These are phyloP conservation scores for Aporophyla lueneburgensis DNA, from an alignment of 2,888 invertebrate genomes.

Conservation along the genomic window DNA sequence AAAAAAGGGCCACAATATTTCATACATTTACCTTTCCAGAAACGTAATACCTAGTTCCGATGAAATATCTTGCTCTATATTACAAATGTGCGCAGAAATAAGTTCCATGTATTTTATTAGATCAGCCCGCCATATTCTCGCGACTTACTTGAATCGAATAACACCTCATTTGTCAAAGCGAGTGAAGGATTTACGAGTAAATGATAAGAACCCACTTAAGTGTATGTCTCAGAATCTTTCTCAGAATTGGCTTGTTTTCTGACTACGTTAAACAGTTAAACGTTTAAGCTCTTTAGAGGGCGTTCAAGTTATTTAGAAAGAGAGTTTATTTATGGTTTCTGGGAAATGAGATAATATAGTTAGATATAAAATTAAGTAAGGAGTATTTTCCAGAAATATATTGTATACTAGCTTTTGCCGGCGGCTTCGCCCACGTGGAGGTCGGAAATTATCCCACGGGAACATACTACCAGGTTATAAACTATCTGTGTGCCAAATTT, in stretches of 20 bases:
- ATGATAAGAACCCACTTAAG: constrained; percentile 56
- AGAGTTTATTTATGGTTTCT: background rate
- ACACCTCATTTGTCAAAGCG: constrained; percentile 57
- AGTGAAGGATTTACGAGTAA: constrained; percentile 57
- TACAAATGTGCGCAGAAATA: constrained; percentile 35
- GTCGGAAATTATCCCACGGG: too few species aligned
- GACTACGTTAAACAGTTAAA: constrained; percentile 13
- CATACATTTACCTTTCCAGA: constrained; percentile 5
- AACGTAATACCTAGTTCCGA: constrained; percentile 4
- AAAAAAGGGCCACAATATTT: background rate
- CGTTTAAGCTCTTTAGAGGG: constrained; percentile 19
- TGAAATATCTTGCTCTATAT: constrained; percentile 31
- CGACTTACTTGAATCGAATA: constrained; percentile 53
- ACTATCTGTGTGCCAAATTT: too few species aligned
- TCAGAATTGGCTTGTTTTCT: constrained; percentile 31
- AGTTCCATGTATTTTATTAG: constrained; percentile 30
- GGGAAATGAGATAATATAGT: background rate
- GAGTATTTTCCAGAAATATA: background rate
- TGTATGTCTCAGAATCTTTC: constrained; percentile 4
- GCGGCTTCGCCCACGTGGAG: too few species aligned
- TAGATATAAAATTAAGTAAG: background rate
- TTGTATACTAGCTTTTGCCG: too few species aligned
- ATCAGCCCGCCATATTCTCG: constrained; percentile 26
- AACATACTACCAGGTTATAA: too few species aligned
- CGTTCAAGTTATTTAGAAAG: background rate